Evolutionary conservation across 2,113 vertebrate species (phyloP).

Genomic region (Sula dactylatra): DNA sequence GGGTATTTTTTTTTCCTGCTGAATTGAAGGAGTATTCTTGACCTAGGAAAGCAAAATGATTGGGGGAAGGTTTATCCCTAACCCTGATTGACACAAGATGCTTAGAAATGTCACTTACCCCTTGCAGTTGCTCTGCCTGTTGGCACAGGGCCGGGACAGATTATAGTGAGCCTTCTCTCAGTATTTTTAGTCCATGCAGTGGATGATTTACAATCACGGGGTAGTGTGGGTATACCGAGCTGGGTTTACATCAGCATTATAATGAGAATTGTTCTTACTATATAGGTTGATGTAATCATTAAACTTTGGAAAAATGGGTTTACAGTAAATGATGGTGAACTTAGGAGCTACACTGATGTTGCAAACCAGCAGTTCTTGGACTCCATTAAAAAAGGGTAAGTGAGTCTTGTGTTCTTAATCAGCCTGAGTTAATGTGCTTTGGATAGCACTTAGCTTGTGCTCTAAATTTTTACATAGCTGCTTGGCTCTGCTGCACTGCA

Average conservation of each 20-base stretch:
- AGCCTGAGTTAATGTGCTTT: background rate
- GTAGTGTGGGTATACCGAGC: background rate
- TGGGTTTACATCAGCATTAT: background rate
- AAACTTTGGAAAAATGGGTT: constrained; percentile 97
- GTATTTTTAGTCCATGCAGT: background rate
- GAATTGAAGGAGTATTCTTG: background rate
- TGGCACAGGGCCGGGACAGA: background rate
- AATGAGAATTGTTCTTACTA: background rate
- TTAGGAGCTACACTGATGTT: constrained; percentile 83
- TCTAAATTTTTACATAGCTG: background rate
- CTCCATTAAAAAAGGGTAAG: constrained; percentile 89
- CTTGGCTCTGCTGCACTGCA: background rate
- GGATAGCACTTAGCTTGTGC: background rate
- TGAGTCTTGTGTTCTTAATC: background rate
- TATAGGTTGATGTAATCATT: constrained; percentile 89
- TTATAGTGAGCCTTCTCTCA: background rate
- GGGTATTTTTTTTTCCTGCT: background rate
- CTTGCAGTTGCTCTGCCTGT: constrained; percentile 1
- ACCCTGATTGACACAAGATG: background rate
- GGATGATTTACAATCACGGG: background rate
- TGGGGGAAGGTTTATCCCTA: background rate
- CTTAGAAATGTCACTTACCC: background rate
- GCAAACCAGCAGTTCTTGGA: constrained; percentile 92
- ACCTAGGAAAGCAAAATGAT: background rate
- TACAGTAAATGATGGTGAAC: constrained; percentile 87